Base-by-base conservation (phyloP, 1,140 invertebrate species). In the Contarinia nasturtii region DNA sequence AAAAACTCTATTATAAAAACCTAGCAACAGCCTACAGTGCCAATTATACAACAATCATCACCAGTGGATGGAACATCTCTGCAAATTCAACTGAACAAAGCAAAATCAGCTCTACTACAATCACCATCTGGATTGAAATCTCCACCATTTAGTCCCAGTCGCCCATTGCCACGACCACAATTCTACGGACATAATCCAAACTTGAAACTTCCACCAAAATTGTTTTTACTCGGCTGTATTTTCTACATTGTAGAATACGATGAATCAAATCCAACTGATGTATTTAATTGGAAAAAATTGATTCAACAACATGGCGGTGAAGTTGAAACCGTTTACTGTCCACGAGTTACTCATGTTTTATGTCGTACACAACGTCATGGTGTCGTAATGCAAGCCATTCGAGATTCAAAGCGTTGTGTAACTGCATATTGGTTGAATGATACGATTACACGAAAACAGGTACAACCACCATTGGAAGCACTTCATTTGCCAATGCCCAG, bases 351-450 rank as follows among this genome's bases (percentile, higher is more conserved):
- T 1, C 93, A 96, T 66, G 79, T 97, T 15, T 66, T 97, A 10
- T 89, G 89, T 59, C 79, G 88, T 52, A 88, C 85, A 11, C 89
- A 93, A 65, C 77, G 81, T 33, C 85, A 87, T 58, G 83, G 86
- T 27, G 76, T 86, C 18, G 87, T 90, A 14, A 85, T 87, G 69
- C 82, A 85, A 72, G 84, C 81, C 0, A 58, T 86, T 12, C 70
- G 80, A 20, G 85, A 88, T 63, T 66, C 68, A 8, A 74, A 74
- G 63, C 76, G 90, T 19, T 86, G 91, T 57, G 86, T 97, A 5
- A 94, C 89, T 7, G 80, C 89, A 10, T 86, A 86, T 66, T 98
- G 93, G 93, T 66, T 98, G 12, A 91, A 85, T 49, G 92, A 96
- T 63, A 80, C 89, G 21, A 75, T 94, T 48, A 59, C 75, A 1